Conservation (phyloP, 2,797 vertebrate species). For the Mus caroli region DNA sequence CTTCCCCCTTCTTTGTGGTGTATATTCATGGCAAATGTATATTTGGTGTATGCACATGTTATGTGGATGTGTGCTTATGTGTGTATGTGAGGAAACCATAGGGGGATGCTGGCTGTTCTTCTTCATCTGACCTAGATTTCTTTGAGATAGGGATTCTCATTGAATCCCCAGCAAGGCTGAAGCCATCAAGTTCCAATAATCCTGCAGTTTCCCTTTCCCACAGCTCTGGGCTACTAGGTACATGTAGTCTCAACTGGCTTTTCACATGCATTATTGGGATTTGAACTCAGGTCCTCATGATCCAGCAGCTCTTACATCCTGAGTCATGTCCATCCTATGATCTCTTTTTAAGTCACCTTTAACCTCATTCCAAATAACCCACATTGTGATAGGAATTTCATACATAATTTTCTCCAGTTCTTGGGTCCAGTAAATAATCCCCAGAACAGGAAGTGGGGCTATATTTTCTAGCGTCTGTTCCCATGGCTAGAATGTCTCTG, state of each 20-base stretch:
- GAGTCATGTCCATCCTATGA: neutral
- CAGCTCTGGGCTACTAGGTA: neutral
- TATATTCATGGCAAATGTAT: neutral
- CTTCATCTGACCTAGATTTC: neutral
- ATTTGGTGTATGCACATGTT: neutral
- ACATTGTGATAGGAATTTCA: neutral
- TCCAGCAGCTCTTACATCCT: neutral
- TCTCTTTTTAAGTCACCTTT: neutral
- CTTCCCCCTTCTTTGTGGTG: neutral
- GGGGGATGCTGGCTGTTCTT: too few relatives aligned
- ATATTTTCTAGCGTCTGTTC: neutral
- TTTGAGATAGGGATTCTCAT: neutral
- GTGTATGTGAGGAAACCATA: neutral
- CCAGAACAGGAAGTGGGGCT: neutral
- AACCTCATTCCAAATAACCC: neutral
- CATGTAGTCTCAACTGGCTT: neutral
- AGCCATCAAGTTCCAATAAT: neutral
- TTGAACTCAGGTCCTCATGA: neutral
- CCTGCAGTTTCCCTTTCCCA: neutral
- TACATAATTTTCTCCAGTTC: neutral
- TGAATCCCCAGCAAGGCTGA: neutral
- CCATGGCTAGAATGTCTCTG: neutral
- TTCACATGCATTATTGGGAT: neutral
- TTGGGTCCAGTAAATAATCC: neutral
- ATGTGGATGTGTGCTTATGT: neutral